Evolutionary conservation across 2,113 vertebrate species (phyloP), one percentile per base, ranked within the genome.

Genomic region (Merops nubicus): DNA sequence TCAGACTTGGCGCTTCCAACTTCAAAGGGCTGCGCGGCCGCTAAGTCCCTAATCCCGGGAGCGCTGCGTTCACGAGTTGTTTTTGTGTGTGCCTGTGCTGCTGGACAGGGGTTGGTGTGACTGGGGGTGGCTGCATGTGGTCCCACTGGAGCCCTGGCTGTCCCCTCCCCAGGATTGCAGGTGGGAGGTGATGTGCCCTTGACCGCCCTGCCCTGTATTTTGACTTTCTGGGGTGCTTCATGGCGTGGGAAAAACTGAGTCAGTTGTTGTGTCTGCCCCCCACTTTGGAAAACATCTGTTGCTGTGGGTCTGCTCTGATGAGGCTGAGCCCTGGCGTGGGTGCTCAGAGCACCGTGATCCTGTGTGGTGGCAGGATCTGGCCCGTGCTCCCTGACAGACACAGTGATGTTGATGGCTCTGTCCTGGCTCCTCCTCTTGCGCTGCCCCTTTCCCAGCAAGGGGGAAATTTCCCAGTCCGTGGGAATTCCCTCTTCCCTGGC

Each of bases 61-160:
- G 85, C 63, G 60, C 92, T 91, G 93, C 1, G 22, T 94, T 97
- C 96, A 95, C 88, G 90, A 94, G 96, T 96, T 97, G 96, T 97
- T 97, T 96, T 93, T 88, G 85, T 93, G 85, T 6, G 91, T 87
- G 83, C 76, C 86, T 77, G 25, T 59, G 89, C 89, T 87, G 84
- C 65, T 0, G 8, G 28, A 67, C 0, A 0, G 67, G 31, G 47
- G 21, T 75, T 4, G 1, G 11, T 40, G 59, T 40, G 54, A 42
- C 45, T 54, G 45, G 64, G 45, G 85, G 47, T 4, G 36, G 51
- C 26, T 80, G 6, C 14, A 8, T 68, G 72, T 6, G 9, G 75
- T 84, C 76, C 54, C 33, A 20, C 21, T 28, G 28, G 78, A 56
- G 45, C 77, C 0, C 1, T 33, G 62, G 17, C 10, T 53, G 21